Conservation (phyloP, 2,113 vertebrate species). For the Alces alces region DNA sequence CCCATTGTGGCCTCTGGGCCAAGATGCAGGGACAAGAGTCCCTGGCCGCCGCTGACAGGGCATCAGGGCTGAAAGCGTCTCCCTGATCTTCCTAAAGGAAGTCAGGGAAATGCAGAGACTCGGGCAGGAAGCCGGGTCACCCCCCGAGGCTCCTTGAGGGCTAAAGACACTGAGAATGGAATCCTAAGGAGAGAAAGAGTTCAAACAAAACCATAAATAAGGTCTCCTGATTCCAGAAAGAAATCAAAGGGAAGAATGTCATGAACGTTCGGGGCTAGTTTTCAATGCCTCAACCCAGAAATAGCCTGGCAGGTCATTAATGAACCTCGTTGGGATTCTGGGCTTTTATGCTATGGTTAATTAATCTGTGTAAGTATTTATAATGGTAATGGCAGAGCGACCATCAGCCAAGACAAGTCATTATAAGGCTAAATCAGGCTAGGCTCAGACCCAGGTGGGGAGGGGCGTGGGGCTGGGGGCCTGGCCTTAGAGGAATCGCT, state of each 20-base stretch:
- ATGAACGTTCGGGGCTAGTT: constrained; percentile 50
- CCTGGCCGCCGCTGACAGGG: neutral
- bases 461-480: neutral
- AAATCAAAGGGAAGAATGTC: constrained; percentile 68
- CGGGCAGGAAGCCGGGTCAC: neutral
- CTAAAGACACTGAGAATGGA: constrained; percentile 43
- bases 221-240: constrained; percentile 60
- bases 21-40: neutral
- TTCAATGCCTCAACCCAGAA: constrained; percentile 63
- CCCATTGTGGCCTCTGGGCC: neutral
- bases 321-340: constrained; percentile 59
- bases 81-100: neutral
- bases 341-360: constrained; percentile 62
- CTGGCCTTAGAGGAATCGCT: neutral
- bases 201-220: constrained; percentile 52
- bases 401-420: constrained; percentile 65
- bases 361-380: constrained; percentile 76
- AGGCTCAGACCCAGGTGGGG: constrained; percentile 18
- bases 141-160: neutral
- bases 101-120: neutral
- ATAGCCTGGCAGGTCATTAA: constrained; percentile 58
- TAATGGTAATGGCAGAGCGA: constrained; percentile 50
- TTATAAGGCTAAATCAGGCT: constrained; percentile 65
- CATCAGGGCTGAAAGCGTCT: neutral
- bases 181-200: constrained; percentile 60